Conservation (phyloP, 2,888 invertebrate species). For the Pyrgus malvae region DNA sequence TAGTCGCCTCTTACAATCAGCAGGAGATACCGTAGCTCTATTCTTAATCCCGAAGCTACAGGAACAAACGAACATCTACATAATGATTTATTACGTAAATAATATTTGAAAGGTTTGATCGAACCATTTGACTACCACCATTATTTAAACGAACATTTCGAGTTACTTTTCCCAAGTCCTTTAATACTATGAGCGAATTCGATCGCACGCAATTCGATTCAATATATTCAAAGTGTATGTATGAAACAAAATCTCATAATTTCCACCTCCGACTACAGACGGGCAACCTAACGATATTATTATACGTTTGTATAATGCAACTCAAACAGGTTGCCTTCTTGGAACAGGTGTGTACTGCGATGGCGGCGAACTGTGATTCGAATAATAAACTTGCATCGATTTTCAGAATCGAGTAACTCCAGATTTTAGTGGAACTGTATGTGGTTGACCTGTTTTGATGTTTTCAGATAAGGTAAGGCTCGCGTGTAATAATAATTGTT, state of each 20-base stretch:
- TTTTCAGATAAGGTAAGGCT: not conserved
- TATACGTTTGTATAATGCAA: constrained; percentile 24
- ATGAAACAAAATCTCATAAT: constrained; percentile 26
- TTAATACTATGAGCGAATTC: constrained; percentile 7
- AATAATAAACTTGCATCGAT: constrained; percentile 33
- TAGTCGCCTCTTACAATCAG: too few species aligned
- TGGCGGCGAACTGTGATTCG: constrained; percentile 27
- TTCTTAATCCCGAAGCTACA: too few species aligned
- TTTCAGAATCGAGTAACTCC: constrained; percentile 25
- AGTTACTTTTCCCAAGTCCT: not conserved
- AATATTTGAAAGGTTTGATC: too few species aligned
- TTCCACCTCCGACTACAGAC: constrained; percentile 23
- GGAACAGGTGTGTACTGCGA: constrained; percentile 30
- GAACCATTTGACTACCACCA: too few species aligned
- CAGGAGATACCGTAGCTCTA: too few species aligned
- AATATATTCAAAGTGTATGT: not conserved
- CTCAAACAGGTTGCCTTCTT: constrained; percentile 34
- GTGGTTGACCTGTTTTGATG: not conserved
- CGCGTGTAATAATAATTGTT: too few species aligned
- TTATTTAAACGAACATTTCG: too few species aligned
- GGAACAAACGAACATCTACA: too few species aligned
- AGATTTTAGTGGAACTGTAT: not conserved
- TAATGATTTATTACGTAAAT: too few species aligned
- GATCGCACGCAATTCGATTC: constrained; percentile 15
- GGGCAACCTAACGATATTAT: constrained; percentile 24